Percentiles rank a stretch among this genome's conserved stretches.
phyloP scores from a whole-genome alignment of 2,797 vertebrate genomes.

The Gallinago solitaria region DNA sequence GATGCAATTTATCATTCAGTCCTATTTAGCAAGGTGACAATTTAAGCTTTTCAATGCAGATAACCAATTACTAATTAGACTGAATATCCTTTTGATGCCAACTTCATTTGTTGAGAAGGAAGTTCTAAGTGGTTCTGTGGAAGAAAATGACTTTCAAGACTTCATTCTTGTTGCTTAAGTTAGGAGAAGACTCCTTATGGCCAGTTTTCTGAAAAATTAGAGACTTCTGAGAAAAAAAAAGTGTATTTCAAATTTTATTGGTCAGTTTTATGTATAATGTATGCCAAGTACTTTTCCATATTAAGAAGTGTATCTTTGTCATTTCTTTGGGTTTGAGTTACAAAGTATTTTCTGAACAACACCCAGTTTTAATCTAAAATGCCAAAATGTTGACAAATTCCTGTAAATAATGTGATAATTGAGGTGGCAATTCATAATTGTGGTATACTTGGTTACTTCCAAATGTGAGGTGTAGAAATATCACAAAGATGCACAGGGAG shows the following conservation, averaged over 20 bases:
- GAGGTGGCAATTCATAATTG: neutral
- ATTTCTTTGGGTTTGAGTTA: neutral
- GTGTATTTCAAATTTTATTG: neutral
- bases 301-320: neutral
- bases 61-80: neutral
- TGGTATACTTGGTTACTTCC: rapidly evolving
- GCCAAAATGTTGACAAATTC: neutral
- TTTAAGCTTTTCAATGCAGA: neutral
- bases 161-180: neutral
- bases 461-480: neutral
- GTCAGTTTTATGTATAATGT: neutral
- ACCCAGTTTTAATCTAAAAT: neutral
- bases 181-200: neutral
- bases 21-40: neutral
- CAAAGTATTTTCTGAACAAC: neutral
- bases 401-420: neutral
- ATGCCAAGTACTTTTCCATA: neutral
- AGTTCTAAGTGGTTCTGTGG: neutral
- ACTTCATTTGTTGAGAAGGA: neutral
- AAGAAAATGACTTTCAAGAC: neutral
- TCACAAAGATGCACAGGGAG: neutral
- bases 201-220: neutral
- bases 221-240: neutral
- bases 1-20: neutral
- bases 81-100: neutral